These are phyloP conservation scores for Caenorhabditis sinica DNA, from an alignment of 2,888 invertebrate genomes.

Conservation along the genomic window DNA sequence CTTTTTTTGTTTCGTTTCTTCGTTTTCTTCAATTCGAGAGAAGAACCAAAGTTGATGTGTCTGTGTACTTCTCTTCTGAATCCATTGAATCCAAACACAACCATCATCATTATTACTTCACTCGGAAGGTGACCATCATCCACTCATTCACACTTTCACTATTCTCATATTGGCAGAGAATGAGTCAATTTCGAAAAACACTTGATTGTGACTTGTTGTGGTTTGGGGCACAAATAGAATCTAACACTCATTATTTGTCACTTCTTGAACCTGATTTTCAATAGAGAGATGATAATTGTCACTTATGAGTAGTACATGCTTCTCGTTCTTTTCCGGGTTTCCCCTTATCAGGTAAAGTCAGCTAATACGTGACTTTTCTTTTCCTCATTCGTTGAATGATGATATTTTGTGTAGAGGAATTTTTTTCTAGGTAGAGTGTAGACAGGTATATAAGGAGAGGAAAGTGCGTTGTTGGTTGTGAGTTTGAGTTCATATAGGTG, in stretches of 20 bases:
- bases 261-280: conserved; percentile 21
- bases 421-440: neutral
- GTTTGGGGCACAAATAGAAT: neutral
- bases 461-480: too few relatives aligned
- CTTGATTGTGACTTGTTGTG: conserved; percentile 6
- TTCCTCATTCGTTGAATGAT: neutral
- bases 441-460: neutral
- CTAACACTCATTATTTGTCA: neutral
- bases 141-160: conserved; percentile 36
- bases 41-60: neutral
- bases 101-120: conserved; percentile 32
- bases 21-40: neutral
- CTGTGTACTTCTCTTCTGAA: conserved; percentile 33
- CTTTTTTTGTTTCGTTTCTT: neutral
- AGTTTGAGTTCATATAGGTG: too few relatives aligned
- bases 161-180: neutral
- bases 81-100: conserved; percentile 9
- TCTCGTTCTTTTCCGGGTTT: neutral
- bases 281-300: conserved; percentile 1
- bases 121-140: neutral
- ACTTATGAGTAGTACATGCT: neutral
- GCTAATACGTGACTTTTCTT: conserved; percentile 15
- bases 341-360: conserved; percentile 3
- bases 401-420: neutral
- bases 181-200: neutral